Evolutionary conservation across 2,888 invertebrate genomes (phyloP).

Genomic region (Hydrotaea cyrtoneurina): DNA sequence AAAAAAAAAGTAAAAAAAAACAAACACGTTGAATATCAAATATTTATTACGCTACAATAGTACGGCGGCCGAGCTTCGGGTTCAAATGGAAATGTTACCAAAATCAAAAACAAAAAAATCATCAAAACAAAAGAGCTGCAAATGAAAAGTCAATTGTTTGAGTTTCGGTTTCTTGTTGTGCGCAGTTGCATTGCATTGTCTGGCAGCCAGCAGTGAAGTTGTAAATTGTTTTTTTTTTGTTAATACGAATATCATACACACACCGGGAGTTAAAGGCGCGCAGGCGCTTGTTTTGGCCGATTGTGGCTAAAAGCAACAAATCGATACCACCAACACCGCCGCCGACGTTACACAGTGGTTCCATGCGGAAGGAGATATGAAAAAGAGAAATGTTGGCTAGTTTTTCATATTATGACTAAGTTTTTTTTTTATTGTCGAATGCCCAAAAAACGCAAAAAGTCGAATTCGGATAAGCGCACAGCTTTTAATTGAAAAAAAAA

Average conservation of each 20-base stretch:
- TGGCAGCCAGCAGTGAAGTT: background rate
- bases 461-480: no score
- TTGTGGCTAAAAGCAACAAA: slow-evolving; percentile 2
- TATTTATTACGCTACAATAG: slow-evolving; percentile 4
- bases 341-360: background rate
- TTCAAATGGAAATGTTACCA: slow-evolving; percentile 27
- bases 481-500: no score
- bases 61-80: background rate
- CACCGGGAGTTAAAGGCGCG: slow-evolving; percentile 51
- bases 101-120: background rate
- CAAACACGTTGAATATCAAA: slow-evolving; percentile 23
- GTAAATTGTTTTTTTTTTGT: background rate
- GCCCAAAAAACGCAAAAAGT: no score
- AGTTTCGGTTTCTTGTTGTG: background rate
- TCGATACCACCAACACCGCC: slow-evolving; percentile 12
- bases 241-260: background rate
- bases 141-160: slow-evolving; percentile 17
- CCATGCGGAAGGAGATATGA: background rate
- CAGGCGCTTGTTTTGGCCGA: slow-evolving; percentile 43
- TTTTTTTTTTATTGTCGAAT: no score
- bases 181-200: background rate
- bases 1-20: no score
- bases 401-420: no score
- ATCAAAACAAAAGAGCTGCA: slow-evolving; percentile 13
- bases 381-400: no score